Base-by-base conservation (phyloP, 2,113 vertebrate genomes). In the Cryptotis parvus region DNA sequence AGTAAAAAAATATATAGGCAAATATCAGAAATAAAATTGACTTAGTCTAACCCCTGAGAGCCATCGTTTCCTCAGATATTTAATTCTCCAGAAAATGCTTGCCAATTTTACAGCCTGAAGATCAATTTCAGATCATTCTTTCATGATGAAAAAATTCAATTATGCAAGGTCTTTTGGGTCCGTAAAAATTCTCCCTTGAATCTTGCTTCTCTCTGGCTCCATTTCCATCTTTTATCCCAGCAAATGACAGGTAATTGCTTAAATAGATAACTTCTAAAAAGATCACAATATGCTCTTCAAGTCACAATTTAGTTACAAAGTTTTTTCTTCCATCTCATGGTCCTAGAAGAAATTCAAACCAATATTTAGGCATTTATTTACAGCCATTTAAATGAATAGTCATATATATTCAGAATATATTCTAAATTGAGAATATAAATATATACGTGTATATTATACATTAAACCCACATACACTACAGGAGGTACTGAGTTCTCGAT, bases 221-320 rank as follows among this genome's bases (percentile, higher is more conserved):
- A 35, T 94, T 97, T 95, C 61, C 84, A 91, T 90, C 68, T 92
- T 94, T 97, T 93, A 87, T 94, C 63, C 22, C 8, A 93, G 55
- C 70, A 93, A 69, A 95, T 92, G 85, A 94, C 85, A 96, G 63
- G 6, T 93, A 87, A 90, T 92, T 97, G 86, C 91, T 94, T 92
- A 97, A 97, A 97, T 63, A 94, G 93, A 96, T 96, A 77, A 92
- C 65, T 94, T 97, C 92, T 91, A 93, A 39, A 87, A 87, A 89
- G 69, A 94, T 95, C 41, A 86, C 94, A 96, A 91, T 24, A 43
- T 73, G 69, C 11, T 96, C 75, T 95, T 97, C 78, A 94, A 94
- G 95, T 89, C 89, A 89, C 66, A 86, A 15, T 68, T 69, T 18
- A 93, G 61, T 87, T 96, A 95, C 43, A 94, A 70, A 90, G 61